A percentile compares a stretch with the other conserved stretches of the same genome.
Evolutionary conservation across 2,113 vertebrate species (phyloP).

Genomic region (Archilochus colubris): DNA sequence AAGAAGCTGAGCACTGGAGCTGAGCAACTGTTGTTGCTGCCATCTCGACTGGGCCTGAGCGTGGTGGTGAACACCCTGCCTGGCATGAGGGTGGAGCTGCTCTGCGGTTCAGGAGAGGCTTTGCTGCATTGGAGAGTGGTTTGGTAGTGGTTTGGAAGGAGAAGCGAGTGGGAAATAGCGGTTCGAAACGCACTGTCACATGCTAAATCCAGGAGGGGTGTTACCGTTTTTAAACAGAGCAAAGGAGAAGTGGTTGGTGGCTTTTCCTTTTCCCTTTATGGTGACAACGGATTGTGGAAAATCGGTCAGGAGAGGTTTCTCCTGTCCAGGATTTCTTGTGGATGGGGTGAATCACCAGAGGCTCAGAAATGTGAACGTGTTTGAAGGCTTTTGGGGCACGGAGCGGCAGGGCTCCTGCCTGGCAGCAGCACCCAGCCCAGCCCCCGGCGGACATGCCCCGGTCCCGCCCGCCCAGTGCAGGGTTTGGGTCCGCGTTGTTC

Average conservation of each 20-base stretch:
- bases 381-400: background rate
- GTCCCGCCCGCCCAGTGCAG: background rate
- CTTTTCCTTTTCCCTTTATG: background rate
- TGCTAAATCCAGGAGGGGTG: background rate
- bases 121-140: background rate
- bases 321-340: background rate
- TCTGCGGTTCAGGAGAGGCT: background rate
- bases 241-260: background rate
- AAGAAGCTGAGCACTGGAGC: background rate
- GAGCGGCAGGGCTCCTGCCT: too few species aligned
- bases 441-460: background rate
- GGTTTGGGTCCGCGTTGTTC: background rate
- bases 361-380: fast-evolving
- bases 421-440: background rate
- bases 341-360: background rate
- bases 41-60: background rate
- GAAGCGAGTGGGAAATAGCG: background rate
- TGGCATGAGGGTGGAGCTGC: background rate
- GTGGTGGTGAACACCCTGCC: fast-evolving
- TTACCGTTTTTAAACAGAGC: fast-evolving
- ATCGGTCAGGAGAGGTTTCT: background rate
- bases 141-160: background rate
- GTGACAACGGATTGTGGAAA: background rate
- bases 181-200: background rate
- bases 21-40: background rate